Percentiles rank a stretch among this genome's conserved stretches.
These are phyloP conservation scores for Prosopocoilus inquinatus DNA, from an alignment of 2,888 invertebrate genomes.

Conservation along the genomic window DNA sequence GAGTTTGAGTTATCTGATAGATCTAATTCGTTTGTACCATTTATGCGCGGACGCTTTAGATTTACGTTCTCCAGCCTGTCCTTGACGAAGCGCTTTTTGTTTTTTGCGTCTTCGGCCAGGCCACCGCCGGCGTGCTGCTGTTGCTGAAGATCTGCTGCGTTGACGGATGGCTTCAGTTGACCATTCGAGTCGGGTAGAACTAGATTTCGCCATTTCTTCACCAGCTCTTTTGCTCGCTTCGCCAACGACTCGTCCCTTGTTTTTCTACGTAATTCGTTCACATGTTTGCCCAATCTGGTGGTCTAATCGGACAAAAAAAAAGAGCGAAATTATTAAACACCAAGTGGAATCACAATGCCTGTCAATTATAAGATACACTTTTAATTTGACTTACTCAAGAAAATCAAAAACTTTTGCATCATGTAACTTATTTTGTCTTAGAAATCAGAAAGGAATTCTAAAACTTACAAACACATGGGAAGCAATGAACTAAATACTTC, in stretches of 20 bases:
- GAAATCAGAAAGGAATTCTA: too few species aligned
- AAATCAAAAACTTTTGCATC: too few species aligned
- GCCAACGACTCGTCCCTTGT: slow-evolving; percentile 82
- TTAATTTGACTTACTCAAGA: too few species aligned
- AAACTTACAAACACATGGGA: too few species aligned
- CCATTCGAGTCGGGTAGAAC: slow-evolving; percentile 62
- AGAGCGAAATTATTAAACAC: not conserved
- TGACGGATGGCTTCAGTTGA: slow-evolving; percentile 34
- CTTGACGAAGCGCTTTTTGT: slow-evolving; percentile 26
- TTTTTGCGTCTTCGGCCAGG: slow-evolving; percentile 16
- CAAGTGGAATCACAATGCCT: too few species aligned
- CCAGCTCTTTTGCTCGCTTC: slow-evolving; percentile 85
- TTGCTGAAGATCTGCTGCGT: slow-evolving; percentile 26
- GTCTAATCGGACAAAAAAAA: slow-evolving; percentile 58
- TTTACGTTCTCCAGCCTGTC: slow-evolving; percentile 35
- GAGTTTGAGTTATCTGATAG: slow-evolving; percentile 51
- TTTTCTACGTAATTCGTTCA: slow-evolving; percentile 87
- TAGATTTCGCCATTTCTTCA: slow-evolving; percentile 90
- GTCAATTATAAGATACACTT: too few species aligned
- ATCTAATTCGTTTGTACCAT: slow-evolving; percentile 49
- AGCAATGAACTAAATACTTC: too few species aligned
- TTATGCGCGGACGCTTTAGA: slow-evolving; percentile 50
- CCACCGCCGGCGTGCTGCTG: too few species aligned
- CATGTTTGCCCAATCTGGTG: slow-evolving; percentile 91
- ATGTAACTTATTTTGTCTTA: too few species aligned